Evolutionary conservation across 1,140 invertebrate species (phyloP).

Genomic region (Tetraneura akinire): DNA sequence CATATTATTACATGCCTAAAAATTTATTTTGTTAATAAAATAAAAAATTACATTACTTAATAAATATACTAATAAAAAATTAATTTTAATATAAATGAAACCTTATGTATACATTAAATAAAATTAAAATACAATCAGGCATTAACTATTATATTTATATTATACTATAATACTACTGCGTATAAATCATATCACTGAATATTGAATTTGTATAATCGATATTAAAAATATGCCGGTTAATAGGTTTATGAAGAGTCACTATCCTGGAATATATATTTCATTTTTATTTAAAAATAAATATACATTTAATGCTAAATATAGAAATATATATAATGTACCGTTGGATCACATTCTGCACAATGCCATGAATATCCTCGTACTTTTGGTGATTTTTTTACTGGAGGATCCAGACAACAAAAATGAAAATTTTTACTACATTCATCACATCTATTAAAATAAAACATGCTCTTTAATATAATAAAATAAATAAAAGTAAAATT

Average conservation of each 20-base stretch:
- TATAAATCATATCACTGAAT: neutral
- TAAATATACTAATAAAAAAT: too few species aligned
- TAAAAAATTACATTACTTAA: too few species aligned
- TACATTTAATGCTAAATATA: neutral
- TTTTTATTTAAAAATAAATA: neutral
- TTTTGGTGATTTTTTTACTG: slow-evolving; percentile 90
- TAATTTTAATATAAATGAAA: too few species aligned
- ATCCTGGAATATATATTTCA: slow-evolving; percentile 37
- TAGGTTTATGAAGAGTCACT: slow-evolving; percentile 47
- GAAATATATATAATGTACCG: slow-evolving; percentile 61
- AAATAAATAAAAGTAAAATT: too few species aligned
- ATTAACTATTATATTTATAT: neutral
- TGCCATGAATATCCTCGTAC: slow-evolving; percentile 92
- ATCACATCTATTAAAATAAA: slow-evolving; percentile 73
- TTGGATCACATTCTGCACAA: slow-evolving; percentile 92
- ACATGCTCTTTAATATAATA: neutral
- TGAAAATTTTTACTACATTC: slow-evolving; percentile 89
- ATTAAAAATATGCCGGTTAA: neutral
- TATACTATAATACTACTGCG: neutral
- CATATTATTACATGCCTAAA: too few species aligned
- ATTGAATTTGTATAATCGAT: too few species aligned
- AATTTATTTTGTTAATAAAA: too few species aligned
- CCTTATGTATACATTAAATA: neutral
- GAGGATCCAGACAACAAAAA: slow-evolving; percentile 88
- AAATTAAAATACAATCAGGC: neutral